Conservation (phyloP, 2,113 vertebrate species). For the Brachirus orientalis region DNA sequence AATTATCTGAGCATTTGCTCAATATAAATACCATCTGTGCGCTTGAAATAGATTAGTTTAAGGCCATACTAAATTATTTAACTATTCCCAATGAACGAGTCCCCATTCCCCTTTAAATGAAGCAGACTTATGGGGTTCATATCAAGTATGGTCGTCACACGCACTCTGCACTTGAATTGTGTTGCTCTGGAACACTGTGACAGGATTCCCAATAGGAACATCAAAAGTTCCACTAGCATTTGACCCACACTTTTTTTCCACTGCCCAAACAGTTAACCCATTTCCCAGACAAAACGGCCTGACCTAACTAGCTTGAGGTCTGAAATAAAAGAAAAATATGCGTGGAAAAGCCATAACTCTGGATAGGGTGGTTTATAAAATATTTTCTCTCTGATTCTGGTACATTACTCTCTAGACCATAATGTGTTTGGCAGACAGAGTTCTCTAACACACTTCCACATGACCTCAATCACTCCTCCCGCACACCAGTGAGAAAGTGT, state of each 20-base stretch:
- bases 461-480: conserved; percentile 48
- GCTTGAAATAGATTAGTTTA: conserved; percentile 83
- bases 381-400: conserved; percentile 33
- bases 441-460: conserved; percentile 24
- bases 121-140: conserved; percentile 72
- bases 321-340: conserved; percentile 11
- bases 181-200: conserved; percentile 29
- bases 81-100: conserved; percentile 77
- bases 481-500: conserved; percentile 35
- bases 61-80: conserved; percentile 81
- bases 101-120: conserved; percentile 76
- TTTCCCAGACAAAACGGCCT: conserved; percentile 42
- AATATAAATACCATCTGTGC: conserved; percentile 82
- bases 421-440: conserved; percentile 48
- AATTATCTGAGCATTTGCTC: conserved; percentile 79
- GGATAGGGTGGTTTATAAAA: conserved; percentile 16
- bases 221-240: conserved; percentile 37
- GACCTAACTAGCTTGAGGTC: conserved; percentile 29
- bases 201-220: conserved; percentile 49
- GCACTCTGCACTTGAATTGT: conserved; percentile 41
- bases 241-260: conserved; percentile 49
- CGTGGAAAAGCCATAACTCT: conserved; percentile 11
- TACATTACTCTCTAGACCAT: conserved; percentile 24
- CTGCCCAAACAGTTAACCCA: conserved; percentile 53
- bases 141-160: conserved; percentile 51